A percentile compares a stretch with the other conserved stretches of the same genome.
Evolutionary conservation across 2,888 invertebrate species (phyloP).

Genomic region (Cryptops parisi): DNA sequence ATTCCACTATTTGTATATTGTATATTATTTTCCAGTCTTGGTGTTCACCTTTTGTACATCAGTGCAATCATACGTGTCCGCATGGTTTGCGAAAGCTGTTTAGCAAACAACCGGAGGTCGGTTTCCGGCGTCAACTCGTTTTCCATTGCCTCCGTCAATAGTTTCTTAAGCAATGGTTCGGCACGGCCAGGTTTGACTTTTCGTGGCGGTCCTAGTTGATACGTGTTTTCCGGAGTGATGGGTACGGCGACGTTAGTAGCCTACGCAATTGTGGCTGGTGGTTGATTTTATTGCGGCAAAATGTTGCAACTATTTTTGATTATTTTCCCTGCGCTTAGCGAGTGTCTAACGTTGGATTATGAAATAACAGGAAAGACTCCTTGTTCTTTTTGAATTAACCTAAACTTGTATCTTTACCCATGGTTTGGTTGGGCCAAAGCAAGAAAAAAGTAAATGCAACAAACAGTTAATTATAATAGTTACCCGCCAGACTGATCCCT

Average conservation of each 20-base stretch:
- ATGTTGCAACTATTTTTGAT: constrained; percentile 2
- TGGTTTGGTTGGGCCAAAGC: no score
- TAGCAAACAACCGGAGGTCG: neutral
- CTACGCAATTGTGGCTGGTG: no score
- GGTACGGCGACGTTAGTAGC: no score
- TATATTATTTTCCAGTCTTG: neutral
- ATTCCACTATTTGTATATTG: no score
- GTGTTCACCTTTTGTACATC: neutral
- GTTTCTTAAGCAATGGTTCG: neutral
- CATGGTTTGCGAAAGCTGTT: neutral
- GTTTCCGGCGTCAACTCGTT: neutral
- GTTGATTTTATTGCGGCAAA: neutral
- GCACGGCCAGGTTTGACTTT: neutral
- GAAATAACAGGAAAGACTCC: no score
- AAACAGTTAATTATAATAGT: no score
- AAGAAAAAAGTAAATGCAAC: no score
- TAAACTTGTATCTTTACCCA: no score
- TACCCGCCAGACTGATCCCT: neutral
- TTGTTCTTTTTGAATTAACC: no score
- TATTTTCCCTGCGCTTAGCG: no score
- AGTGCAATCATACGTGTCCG: neutral
- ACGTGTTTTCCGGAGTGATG: constrained; percentile 9
- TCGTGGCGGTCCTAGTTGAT: neutral
- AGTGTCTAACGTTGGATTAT: no score
- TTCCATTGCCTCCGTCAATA: neutral